Conservation (phyloP, 2,888 invertebrate species). For the Scaptomyza tumidula region DNA sequence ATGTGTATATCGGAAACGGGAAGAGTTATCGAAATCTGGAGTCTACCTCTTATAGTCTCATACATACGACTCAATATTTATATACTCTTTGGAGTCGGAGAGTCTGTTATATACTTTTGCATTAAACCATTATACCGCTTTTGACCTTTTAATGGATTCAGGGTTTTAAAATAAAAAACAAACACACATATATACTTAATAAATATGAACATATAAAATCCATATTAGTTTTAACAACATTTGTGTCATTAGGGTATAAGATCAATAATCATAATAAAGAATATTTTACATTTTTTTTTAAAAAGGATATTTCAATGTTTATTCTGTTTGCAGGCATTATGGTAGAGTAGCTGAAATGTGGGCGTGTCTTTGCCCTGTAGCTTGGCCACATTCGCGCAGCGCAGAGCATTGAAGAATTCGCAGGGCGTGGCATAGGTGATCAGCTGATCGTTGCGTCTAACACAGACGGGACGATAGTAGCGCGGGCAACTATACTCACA, state of each 20-base stretch:
- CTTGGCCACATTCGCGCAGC: conserved; percentile 55
- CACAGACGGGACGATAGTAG: conserved; percentile 67
- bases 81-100: no score
- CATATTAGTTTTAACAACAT: background rate
- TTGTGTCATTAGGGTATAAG: background rate
- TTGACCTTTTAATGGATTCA: no score
- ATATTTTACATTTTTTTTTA: background rate
- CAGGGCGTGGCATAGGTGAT: conserved; percentile 63
- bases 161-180: no score
- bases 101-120: no score
- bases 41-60: no score
- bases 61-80: no score
- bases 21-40: no score
- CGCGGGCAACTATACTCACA: conserved; percentile 71
- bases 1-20: no score
- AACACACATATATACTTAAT: background rate
- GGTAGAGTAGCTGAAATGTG: conserved; percentile 44
- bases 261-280: background rate
- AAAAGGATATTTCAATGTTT: background rate
- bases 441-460: conserved; percentile 35
- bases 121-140: no score
- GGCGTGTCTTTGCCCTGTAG: conserved; percentile 26
- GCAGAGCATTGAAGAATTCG: conserved; percentile 61
- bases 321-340: conserved; percentile 32
- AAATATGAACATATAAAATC: background rate